These are phyloP conservation scores for Passer montanus DNA, from an alignment of 2,113 vertebrate species.

Conservation along the genomic window DNA sequence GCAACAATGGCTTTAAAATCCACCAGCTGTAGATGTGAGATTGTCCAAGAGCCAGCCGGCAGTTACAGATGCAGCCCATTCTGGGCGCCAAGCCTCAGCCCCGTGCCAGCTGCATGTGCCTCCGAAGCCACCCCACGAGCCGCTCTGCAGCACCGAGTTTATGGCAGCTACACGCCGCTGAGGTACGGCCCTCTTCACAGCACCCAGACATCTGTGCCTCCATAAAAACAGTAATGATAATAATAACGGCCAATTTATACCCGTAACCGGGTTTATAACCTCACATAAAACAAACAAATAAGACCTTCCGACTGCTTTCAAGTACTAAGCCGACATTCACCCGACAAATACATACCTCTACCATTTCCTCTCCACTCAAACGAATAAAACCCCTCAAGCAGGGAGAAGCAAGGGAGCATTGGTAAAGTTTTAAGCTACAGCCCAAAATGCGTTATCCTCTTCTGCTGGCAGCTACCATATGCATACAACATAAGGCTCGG, in stretches of 20 bases:
- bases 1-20: too few species aligned
- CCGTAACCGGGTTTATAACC: background rate
- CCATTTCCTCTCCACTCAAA: background rate
- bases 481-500: background rate
- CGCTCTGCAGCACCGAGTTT: background rate
- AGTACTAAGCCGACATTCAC: background rate
- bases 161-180: background rate
- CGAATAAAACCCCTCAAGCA: background rate
- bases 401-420: background rate
- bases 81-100: background rate
- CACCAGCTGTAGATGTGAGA: background rate
- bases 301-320: background rate
- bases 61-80: background rate
- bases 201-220: background rate
- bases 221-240: background rate
- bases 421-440: background rate
- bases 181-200: rapidly evolving
- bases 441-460: background rate
- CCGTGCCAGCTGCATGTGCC: background rate
- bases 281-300: background rate
- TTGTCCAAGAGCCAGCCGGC: rapidly evolving
- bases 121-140: rapidly evolving
- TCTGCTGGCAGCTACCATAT: background rate
- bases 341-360: background rate
- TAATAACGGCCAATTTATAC: background rate